A percentile compares a stretch with the other conserved stretches of the same genome.
These are phyloP conservation scores for Oryzias melastigma DNA, from an alignment of 2,113 vertebrate genomes.

Conservation along the genomic window DNA sequence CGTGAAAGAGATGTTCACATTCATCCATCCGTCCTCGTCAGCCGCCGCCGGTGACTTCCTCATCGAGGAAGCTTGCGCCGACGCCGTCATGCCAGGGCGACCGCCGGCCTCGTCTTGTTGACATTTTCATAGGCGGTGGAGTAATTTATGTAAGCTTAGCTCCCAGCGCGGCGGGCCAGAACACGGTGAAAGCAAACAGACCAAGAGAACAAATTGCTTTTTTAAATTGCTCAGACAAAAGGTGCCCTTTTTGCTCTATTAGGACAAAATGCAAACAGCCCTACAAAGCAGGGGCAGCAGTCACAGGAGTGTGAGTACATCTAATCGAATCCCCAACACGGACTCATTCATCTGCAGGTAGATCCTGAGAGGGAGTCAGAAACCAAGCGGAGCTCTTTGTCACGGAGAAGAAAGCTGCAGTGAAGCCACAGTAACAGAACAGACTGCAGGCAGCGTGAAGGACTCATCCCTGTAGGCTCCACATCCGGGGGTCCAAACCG, in stretches of 20 bases:
- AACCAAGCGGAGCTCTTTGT: too few species aligned
- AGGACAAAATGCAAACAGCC: slow-evolving; percentile 70
- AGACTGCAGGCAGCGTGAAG: too few species aligned
- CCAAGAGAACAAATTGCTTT: slow-evolving; percentile 75
- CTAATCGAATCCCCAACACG: slow-evolving; percentile 49
- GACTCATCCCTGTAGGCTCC: too few species aligned
- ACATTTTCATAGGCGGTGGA: slow-evolving; percentile 70
- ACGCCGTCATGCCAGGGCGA: slow-evolving; percentile 29
- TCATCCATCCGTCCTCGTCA: slow-evolving; percentile 67
- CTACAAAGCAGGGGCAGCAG: slow-evolving; percentile 37
- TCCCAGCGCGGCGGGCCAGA: slow-evolving; percentile 65
- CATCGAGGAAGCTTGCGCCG: slow-evolving; percentile 10
- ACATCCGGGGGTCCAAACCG: too few species aligned
- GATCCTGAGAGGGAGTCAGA: too few species aligned
- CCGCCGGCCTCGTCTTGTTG: slow-evolving; percentile 61
- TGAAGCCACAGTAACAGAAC: too few species aligned
- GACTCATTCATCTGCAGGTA: background rate
- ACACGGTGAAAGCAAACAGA: slow-evolving; percentile 73
- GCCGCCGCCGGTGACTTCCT: slow-evolving; percentile 10
- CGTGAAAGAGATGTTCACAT: slow-evolving; percentile 63
- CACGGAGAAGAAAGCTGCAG: too few species aligned
- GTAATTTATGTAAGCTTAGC: slow-evolving; percentile 74
- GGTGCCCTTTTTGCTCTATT: slow-evolving; percentile 70
- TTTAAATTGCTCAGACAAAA: slow-evolving; percentile 74
- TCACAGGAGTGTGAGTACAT: slow-evolving; percentile 60